Evolutionary conservation across 2,113 vertebrate species (phyloP).

Genomic region (Saimiri boliviensis): DNA sequence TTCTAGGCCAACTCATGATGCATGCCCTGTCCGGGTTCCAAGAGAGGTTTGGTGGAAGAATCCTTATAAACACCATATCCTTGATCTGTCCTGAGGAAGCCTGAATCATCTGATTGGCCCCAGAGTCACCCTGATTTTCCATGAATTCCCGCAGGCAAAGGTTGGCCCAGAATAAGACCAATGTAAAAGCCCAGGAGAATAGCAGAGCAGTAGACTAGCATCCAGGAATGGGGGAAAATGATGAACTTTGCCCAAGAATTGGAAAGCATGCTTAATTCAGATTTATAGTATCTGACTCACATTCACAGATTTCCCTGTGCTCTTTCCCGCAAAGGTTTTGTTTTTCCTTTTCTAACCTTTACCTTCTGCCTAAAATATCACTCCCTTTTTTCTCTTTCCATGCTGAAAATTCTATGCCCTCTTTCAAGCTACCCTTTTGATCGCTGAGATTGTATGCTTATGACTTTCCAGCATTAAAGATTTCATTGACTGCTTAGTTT

Average conservation of each 20-base stretch:
- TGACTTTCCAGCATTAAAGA: background rate
- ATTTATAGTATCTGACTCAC: constrained; percentile 37
- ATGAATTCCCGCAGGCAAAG: background rate
- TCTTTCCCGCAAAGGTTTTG: background rate
- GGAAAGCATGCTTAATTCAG: background rate
- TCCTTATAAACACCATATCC: background rate
- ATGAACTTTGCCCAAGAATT: constrained; percentile 23
- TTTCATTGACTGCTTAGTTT: background rate
- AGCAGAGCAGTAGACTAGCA: background rate
- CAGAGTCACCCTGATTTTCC: constrained; percentile 42
- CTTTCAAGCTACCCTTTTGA: background rate
- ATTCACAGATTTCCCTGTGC: background rate
- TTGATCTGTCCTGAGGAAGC: background rate
- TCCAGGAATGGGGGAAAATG: background rate
- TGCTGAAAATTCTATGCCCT: background rate
- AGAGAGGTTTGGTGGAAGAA: background rate
- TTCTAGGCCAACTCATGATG: background rate
- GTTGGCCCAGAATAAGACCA: background rate
- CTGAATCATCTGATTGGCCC: constrained; percentile 1
- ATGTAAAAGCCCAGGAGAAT: background rate
- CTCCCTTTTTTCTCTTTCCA: background rate
- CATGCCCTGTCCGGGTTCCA: background rate
- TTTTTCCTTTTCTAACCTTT: constrained; percentile 30
- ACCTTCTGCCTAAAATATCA: background rate
- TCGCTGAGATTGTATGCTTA: background rate